Evolutionary conservation across 2,797 vertebrate species (phyloP), one percentile per base, ranked within the genome.

Genomic region (Melopsittacus undulatus): DNA sequence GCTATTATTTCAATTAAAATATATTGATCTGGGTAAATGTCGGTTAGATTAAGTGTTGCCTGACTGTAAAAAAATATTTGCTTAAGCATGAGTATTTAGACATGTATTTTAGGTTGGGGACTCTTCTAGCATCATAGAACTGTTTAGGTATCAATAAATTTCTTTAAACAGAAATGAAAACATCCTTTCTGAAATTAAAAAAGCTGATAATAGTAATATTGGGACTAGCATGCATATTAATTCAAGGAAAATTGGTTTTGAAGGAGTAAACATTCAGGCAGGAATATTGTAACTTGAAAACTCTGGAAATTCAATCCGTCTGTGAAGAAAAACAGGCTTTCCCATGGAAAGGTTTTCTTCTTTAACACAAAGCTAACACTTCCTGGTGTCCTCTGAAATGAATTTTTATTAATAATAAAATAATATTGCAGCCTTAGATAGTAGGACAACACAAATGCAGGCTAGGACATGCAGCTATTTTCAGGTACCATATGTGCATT

Each of bases 1-100:
- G 92, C 94, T 93, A 96, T 98, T 98, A 97, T 96, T 98, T 98
- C 97, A 97, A 98, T 98, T 98, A 98, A 98, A 98, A 98, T 95
- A 90, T 95, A 98, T 98, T 45, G 97, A 98, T 97, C 96, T 96
- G 79, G 90, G 93, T 94, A 97, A 97, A 96, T 91, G 93, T 97
- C 96, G 89, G 96, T 96, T 97, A 96, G 94, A 94, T 97, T 96
- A 97, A 97, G 96, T 96, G 96, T 96, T 96, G 90, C 96, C 73
- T 97, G 96, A 90, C 91, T 96, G 48, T 94, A 75, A 90, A 88
- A 84, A 74, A 91, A 68, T 77, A 96, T 96, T 97, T 95, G 51
- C 85, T 97, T 95, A 94, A 97, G 89, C 87, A 54, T 83, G 59
- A 83, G 57, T 94, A 89, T 74, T 93, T 91, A 90, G 88, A 72